phyloP scores from a whole-genome alignment of 1,140 invertebrate genomes.

The Acromyrmex heyeri region DNA sequence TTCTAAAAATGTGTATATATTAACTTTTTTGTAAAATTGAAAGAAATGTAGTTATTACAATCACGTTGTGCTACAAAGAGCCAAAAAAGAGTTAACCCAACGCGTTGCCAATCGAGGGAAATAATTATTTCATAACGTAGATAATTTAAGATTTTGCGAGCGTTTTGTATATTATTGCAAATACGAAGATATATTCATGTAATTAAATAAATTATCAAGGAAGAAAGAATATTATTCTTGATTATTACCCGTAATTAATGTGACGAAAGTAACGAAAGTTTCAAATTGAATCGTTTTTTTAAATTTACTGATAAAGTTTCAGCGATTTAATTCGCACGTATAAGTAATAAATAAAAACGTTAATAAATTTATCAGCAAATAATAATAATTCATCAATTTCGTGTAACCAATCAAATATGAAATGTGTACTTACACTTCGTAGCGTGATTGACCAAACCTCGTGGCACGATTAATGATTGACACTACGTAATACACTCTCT shows the following conservation, averaged over 20 bases:
- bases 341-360: background rate
- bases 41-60: background rate
- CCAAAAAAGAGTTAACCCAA: background rate
- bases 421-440: too few species aligned
- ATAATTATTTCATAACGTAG: slow-evolving; percentile 1
- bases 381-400: background rate
- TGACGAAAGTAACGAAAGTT: background rate
- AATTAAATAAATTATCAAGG: background rate
- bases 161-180: slow-evolving; percentile 36
- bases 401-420: background rate
- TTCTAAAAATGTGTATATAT: background rate
- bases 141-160: slow-evolving; percentile 11
- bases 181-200: background rate
- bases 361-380: background rate
- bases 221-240: background rate
- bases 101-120: background rate
- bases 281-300: background rate
- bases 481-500: too few species aligned
- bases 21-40: background rate
- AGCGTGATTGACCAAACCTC: too few species aligned
- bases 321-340: background rate
- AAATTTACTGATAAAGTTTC: background rate
- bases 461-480: too few species aligned
- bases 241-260: background rate
- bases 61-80: background rate